Percentiles rank a stretch among this genome's conserved stretches.
Conservation (phyloP, 2,888 invertebrate species). For the Oligia latruncula region DNA sequence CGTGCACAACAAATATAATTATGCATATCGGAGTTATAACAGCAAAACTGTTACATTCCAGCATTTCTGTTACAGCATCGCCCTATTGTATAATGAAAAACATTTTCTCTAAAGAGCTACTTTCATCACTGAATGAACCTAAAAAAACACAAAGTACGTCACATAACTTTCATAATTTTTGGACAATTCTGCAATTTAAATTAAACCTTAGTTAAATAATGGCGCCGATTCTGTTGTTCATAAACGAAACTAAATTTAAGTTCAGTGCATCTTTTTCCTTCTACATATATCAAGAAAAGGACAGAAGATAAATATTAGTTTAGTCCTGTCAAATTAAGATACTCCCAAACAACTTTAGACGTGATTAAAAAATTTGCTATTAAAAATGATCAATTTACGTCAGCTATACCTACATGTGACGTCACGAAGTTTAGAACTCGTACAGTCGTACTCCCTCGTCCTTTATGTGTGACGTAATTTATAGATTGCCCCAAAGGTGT, state of each 20-base stretch:
- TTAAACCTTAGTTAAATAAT: background rate
- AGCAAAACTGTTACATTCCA: slow-evolving; percentile 30
- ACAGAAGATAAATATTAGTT: no score
- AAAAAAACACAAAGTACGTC: slow-evolving; percentile 10
- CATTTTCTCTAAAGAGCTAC: background rate
- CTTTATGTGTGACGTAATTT: background rate
- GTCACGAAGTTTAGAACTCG: background rate
- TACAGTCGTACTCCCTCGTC: background rate
- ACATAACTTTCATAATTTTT: background rate
- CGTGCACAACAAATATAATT: slow-evolving; percentile 34
- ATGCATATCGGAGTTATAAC: slow-evolving; percentile 36
- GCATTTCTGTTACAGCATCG: slow-evolving; percentile 24
- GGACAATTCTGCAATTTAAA: no score
- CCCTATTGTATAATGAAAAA: slow-evolving; percentile 12
- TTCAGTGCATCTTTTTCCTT: no score
- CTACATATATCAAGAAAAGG: no score
- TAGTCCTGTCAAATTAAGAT: no score
- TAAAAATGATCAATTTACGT: no score
- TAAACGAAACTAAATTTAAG: no score
- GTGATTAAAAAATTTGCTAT: no score
- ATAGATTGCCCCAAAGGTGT: background rate
- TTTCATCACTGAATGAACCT: slow-evolving; percentile 3
- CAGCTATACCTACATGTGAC: no score
- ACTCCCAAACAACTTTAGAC: no score
- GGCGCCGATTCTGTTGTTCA: no score